phyloP scores from a whole-genome alignment of 2,888 invertebrate genomes.

The Esperia sulphurella region DNA sequence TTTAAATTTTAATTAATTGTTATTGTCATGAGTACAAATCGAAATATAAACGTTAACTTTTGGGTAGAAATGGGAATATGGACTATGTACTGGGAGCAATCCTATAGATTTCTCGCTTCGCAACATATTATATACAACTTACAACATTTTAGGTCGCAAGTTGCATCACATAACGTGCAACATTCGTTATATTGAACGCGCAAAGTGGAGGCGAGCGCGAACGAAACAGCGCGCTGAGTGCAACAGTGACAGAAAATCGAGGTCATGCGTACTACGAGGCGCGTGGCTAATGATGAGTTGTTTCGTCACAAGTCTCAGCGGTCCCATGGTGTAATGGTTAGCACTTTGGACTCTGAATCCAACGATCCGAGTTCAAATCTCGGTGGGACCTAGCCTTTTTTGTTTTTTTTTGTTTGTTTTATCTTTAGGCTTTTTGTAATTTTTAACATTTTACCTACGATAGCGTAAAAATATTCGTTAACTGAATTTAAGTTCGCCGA shows the following conservation, averaged over 20 bases:
- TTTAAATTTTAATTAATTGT: no score
- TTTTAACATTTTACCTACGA: background rate
- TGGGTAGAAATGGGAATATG: no score
- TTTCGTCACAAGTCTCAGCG: constrained; percentile 23
- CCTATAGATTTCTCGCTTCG: no score
- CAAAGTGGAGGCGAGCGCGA: background rate
- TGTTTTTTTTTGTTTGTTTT: constrained; percentile 3
- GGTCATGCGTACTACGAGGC: constrained; percentile 41
- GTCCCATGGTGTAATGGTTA: constrained; percentile 84
- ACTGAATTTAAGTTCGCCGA: no score
- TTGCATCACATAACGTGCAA: background rate
- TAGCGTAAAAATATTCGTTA: no score
- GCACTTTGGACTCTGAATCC: constrained; percentile 86
- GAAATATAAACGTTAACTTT: no score
- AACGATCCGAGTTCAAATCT: constrained; percentile 90
- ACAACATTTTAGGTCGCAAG: no score
- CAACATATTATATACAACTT: no score
- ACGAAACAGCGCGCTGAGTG: constrained; percentile 2
- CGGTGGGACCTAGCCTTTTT: constrained; percentile 81
- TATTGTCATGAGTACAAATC: no score
- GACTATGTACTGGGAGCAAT: no score
- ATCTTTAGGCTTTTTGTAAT: no score
- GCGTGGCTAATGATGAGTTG: constrained; percentile 12
- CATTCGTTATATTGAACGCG: constrained; percentile 5
- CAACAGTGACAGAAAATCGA: constrained; percentile 1